Base-by-base conservation (phyloP, 2,113 vertebrate genomes). In the Illadopsis cleaveri region DNA sequence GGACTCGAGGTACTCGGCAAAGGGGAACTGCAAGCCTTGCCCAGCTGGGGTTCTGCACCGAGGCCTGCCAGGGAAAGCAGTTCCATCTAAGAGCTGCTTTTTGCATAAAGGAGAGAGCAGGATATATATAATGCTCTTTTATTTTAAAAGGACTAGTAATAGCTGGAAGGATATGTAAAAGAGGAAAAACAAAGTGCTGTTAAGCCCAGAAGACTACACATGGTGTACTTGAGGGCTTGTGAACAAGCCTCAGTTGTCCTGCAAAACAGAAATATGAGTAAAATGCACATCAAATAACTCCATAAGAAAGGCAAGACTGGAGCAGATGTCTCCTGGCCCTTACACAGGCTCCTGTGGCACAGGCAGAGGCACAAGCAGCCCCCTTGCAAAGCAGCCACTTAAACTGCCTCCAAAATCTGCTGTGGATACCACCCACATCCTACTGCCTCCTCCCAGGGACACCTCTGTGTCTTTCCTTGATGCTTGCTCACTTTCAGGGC, bases 11-110 rank as follows among this genome's bases (percentile, higher is more conserved):
- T 11, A 12, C 57, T 66, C 5, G 0, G 69, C 50, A 60, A 33
- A 62, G 22, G 27, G 38, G 15, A 45, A 4, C 23, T 2, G 8
- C 4, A 10, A 8, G 9, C n/a, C 24, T 30, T 68, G 47, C n/a
- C 37, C 1, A 1, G 17, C 31, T 2, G 2, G 37, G 33, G 27
- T 3, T 47, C 38, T 28, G 13, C 37, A 9, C 2, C 0, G 0
- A 28, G 11, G 11, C 18, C 2, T 10, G 15, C n/a, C 58, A 66
- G 37, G 40, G 37, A 73, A 86, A 75, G 24, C 48, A 17, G 33
- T 3, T 45, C 1, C 0, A n/a, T 9, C 45, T n/a, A 27, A 86
- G 72, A 76, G 9, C 68, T 86, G 50, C 13, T 78, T 70, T 64
- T 31, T 31, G 31, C 54, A 42, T 38, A 53, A 68, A 77, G 23